Evolutionary conservation across 2,888 invertebrate species (phyloP), one percentile per base, ranked within the genome.

Genomic region (Athalia cordata): DNA sequence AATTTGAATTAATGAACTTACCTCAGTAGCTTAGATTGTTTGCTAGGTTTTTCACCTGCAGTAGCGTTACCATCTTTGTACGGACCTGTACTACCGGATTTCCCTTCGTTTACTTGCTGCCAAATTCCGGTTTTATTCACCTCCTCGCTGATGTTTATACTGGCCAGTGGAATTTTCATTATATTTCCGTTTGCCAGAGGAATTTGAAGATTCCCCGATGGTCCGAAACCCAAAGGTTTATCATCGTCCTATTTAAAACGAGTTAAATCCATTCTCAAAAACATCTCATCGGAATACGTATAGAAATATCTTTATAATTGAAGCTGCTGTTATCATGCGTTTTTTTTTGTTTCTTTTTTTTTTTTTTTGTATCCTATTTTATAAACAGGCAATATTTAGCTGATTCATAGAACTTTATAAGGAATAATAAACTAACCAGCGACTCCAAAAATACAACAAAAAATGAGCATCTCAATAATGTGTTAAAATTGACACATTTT

Each of bases 71-170:
- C 29, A 29, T 29, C 29, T 29, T 29, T 29, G 29, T 29, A 29
- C 29, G 29, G 29, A 29, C 29, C 29, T 29, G 29, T 29, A 29
- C 29, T 29, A 29, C 91, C 92, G 79, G 92, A 91, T 86, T 93
- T 94, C 81, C 92, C 92, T 85, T 94, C 94, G 88, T 96, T 96
- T 11, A 97, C 95, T 90, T 97, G 96, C 87, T 97, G 96, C 98
- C 98, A 99, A 86, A 98, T 96, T 52, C 97, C 96, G 49, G 96
- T 96, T 90, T 96, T 96, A 88, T 97, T 96, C 78, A 98, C 96
- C 90, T 98, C 98, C 89, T 98, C 98, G 5, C 97, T 95, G 87
- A 98, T 96, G 89, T 97, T 97, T 84, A 97, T 96, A 55, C 96
- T 95, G 55, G 95, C 93, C 81, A 96, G 90, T 2, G 96, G 97